phyloP scores from a whole-genome alignment of 2,888 invertebrate species.

The Apamea anceps region DNA sequence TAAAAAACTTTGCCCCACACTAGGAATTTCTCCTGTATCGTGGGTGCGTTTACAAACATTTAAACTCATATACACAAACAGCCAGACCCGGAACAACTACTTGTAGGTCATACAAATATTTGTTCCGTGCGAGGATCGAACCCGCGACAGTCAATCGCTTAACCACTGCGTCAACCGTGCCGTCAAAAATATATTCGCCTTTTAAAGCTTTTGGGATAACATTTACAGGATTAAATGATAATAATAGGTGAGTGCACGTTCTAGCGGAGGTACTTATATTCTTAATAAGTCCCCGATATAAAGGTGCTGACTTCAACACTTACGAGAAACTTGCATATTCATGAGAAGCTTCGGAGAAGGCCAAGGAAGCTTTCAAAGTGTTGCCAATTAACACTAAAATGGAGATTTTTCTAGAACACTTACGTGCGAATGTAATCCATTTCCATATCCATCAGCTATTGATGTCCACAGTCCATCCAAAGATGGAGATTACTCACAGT shows the following conservation, averaged over 20 bases:
- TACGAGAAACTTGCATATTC: slow-evolving; percentile 40
- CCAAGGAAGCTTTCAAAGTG: slow-evolving; percentile 49
- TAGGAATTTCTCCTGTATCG: no score
- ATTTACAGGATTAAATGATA: not conserved
- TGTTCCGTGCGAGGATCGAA: no score
- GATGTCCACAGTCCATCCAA: slow-evolving; percentile 54
- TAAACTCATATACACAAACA: no score
- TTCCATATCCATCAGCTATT: slow-evolving; percentile 58
- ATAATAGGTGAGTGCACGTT: not conserved
- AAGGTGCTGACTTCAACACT: slow-evolving; percentile 22
- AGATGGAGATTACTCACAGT: slow-evolving; percentile 46
- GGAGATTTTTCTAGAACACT: slow-evolving; percentile 49
- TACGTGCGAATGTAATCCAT: slow-evolving; percentile 55
- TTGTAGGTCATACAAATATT: no score
- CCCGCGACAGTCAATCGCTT: no score
- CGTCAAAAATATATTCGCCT: no score
- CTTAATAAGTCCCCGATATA: not conserved
- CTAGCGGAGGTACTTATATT: not conserved
- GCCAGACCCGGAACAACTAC: no score
- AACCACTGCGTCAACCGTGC: no score
- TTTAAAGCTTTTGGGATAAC: not conserved
- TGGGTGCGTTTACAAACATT: no score
- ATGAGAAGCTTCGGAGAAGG: slow-evolving; percentile 38
- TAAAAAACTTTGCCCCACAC: no score
- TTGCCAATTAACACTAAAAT: slow-evolving; percentile 56